Conservation (phyloP, 37 sponge, comb jelly and placozoan species). For the Beroe forskalii region DNA sequence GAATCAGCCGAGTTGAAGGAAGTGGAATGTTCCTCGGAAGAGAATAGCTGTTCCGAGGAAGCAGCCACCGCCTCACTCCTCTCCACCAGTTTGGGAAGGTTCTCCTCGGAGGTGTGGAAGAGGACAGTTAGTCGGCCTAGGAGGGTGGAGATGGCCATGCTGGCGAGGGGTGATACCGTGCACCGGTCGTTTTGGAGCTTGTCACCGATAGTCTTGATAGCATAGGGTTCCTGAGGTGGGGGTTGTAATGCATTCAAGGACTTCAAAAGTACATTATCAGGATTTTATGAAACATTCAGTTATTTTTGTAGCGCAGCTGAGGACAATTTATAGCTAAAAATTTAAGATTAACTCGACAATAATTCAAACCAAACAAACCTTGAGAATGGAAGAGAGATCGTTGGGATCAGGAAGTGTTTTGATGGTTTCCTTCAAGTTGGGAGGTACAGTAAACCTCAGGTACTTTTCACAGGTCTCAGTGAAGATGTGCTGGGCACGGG, state of each 20-base stretch:
- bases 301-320: too few species aligned
- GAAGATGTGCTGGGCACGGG: background rate
- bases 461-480: background rate
- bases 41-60: background rate
- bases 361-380: too few species aligned
- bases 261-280: too few species aligned
- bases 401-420: background rate
- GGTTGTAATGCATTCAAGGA: too few species aligned
- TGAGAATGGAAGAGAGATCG: background rate
- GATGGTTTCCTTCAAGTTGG: background rate
- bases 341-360: too few species aligned
- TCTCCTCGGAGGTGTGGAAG: constrained; percentile 27
- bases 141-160: background rate
- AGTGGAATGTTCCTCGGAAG: background rate
- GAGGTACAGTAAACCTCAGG: constrained; percentile 23
- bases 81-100: background rate
- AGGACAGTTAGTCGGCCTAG: constrained; percentile 37
- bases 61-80: background rate
- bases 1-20: background rate
- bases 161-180: background rate
- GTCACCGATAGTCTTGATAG: background rate
- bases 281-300: too few species aligned
- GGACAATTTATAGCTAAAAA: too few species aligned
- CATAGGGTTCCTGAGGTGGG: constrained; percentile 11
- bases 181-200: background rate